Evolutionary conservation across 2,113 vertebrate genomes (phyloP).

Genomic region (Sterrhoptilus dennistouni): DNA sequence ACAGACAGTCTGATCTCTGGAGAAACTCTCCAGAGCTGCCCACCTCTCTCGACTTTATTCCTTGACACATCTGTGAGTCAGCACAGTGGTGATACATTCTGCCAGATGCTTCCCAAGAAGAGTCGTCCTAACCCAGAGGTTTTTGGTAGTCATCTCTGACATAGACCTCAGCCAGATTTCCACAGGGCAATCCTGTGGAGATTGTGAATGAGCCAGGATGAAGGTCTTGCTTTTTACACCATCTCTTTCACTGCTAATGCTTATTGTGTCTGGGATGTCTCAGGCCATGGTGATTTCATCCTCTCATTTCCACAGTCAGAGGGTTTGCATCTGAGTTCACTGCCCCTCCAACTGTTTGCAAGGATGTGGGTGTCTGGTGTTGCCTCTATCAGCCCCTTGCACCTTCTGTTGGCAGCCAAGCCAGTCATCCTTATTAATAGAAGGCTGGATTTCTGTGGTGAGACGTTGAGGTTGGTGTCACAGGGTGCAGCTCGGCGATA

Average conservation of each 20-base stretch:
- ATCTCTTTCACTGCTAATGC: neutral
- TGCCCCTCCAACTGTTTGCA: neutral
- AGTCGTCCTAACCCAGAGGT: neutral
- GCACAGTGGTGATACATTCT: neutral
- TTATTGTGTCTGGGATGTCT: neutral
- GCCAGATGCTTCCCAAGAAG: conserved; percentile 2
- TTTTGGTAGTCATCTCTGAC: conserved; percentile 44
- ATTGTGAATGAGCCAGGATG: neutral
- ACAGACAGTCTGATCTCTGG: neutral
- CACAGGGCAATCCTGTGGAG: accelerated
- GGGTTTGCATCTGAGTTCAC: neutral
- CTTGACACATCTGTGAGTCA: conserved; percentile 55
- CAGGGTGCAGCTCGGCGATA: conserved; percentile 12
- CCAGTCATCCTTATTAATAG: conserved; percentile 54
- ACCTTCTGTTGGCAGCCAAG: neutral
- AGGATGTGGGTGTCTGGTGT: conserved; percentile 32
- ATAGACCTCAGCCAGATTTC: neutral
- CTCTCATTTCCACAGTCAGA: neutral
- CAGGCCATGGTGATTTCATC: neutral
- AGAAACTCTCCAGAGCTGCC: neutral
- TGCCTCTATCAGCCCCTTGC: conserved; percentile 33
- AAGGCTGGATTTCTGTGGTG: conserved; percentile 60
- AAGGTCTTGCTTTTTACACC: neutral
- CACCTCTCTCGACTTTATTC: neutral
- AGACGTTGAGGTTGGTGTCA: conserved; percentile 62